Evolutionary conservation across 1,140 invertebrate genomes (phyloP).

Genomic region (Ostrea denselamellosa): DNA sequence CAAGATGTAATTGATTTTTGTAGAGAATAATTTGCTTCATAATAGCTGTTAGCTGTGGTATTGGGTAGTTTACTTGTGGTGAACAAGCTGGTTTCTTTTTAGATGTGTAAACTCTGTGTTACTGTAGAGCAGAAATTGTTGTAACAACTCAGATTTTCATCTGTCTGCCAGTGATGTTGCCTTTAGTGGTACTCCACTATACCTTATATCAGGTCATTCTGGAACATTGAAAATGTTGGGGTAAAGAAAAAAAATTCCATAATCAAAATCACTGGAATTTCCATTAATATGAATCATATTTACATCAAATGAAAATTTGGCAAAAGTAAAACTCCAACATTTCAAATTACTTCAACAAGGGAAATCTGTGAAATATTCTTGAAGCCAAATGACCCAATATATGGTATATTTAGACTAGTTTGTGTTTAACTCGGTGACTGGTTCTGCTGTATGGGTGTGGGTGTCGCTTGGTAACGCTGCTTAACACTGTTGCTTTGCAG

Average conservation of each 20-base stretch:
- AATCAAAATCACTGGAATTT: not conserved
- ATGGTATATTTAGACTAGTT: not conserved
- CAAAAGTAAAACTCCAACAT: too few relatives aligned
- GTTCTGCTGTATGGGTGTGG: conserved; percentile 16
- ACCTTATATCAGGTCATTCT: too few relatives aligned
- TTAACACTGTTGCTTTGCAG: conserved; percentile 51
- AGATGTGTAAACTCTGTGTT: not conserved
- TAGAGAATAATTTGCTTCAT: not conserved
- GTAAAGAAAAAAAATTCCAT: too few relatives aligned
- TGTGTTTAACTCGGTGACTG: not conserved
- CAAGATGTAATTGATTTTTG: too few relatives aligned
- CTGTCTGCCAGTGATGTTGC: not conserved
- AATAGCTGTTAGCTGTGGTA: not conserved
- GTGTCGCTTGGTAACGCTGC: conserved; percentile 36
- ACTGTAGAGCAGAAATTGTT: not conserved
- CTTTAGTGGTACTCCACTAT: not conserved
- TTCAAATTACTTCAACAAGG: too few relatives aligned
- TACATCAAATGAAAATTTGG: not conserved
- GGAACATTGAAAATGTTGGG: too few relatives aligned
- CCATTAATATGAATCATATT: too few relatives aligned
- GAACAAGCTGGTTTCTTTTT: not conserved
- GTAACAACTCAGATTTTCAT: not conserved
- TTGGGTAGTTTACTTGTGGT: not conserved
- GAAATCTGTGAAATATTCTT: too few relatives aligned
- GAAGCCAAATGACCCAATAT: too few relatives aligned